These are phyloP conservation scores for Melitaea athalia DNA, from an alignment of 2,888 invertebrate genomes.

Conservation along the genomic window DNA sequence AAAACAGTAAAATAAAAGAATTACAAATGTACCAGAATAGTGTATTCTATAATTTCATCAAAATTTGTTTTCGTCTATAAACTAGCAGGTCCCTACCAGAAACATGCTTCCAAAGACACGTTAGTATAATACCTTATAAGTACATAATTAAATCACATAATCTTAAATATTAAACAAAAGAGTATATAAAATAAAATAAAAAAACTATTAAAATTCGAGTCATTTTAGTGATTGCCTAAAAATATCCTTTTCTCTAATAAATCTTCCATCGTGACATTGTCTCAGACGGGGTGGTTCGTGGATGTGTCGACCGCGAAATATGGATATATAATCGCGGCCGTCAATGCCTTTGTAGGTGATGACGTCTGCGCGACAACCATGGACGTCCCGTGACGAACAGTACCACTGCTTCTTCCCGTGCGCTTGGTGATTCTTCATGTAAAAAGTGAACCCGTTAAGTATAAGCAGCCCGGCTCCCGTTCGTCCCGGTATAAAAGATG, in stretches of 20 bases:
- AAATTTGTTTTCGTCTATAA: constrained; percentile 58
- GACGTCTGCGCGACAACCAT: constrained; percentile 74
- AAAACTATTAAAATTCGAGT: constrained; percentile 33
- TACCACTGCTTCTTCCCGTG: constrained; percentile 79
- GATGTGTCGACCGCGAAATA: constrained; percentile 73
- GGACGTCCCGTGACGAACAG: constrained; percentile 74
- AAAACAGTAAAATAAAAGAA: constrained; percentile 29
- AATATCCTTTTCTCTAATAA: constrained; percentile 69
- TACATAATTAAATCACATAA: constrained; percentile 67
- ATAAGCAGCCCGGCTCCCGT: constrained; percentile 73
- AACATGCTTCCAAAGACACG: constrained; percentile 62
- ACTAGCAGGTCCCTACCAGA: constrained; percentile 75
- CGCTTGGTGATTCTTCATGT: constrained; percentile 78
- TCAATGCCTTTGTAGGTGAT: constrained; percentile 73
- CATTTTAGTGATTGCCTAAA: constrained; percentile 53
- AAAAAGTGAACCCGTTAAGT: constrained; percentile 75
- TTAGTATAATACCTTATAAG: constrained; percentile 48
- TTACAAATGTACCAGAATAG: constrained; percentile 61
- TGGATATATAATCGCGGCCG: constrained; percentile 74
- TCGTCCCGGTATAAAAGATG: constrained; percentile 73
- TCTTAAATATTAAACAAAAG: constrained; percentile 47
- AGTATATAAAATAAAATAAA: constrained; percentile 44
- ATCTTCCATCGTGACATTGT: constrained; percentile 74
- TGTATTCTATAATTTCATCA: constrained; percentile 71
- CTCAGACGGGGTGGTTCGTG: constrained; percentile 71